Evolutionary conservation across 2,888 invertebrate species (phyloP).

Genomic region (Thymelicus acteon): DNA sequence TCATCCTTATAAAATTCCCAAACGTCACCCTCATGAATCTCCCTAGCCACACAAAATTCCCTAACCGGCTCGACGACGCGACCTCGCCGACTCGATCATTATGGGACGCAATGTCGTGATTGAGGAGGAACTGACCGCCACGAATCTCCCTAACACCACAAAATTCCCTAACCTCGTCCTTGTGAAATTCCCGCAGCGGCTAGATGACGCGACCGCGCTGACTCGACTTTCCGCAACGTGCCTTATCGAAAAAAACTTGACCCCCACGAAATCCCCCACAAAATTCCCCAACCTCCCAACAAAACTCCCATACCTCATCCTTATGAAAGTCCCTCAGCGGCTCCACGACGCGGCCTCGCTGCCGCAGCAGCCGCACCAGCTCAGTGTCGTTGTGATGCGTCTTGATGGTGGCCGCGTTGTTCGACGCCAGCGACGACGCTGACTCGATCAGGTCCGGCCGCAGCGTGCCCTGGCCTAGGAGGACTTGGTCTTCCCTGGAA

Average conservation of each 20-base stretch:
- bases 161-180: not conserved
- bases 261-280: not conserved
- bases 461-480: slow-evolving; percentile 97
- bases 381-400: slow-evolving; percentile 99
- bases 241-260: no score
- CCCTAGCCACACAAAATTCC: not conserved
- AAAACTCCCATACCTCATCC: slow-evolving; percentile 89
- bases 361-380: slow-evolving; percentile 91
- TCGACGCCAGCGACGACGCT: slow-evolving; percentile 93
- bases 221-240: no score
- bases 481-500: slow-evolving; percentile 93
- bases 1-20: no score
- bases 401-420: slow-evolving; percentile 97
- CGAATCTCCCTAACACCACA: not conserved
- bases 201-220: no score
- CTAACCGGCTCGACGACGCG: no score
- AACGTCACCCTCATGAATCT: not conserved
- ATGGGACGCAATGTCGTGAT: no score
- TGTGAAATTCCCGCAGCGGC: no score
- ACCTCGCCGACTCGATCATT: no score
- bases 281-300: not conserved
- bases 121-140: no score
- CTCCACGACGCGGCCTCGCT: slow-evolving; percentile 95
- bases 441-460: slow-evolving; percentile 99
- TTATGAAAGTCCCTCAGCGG: slow-evolving; percentile 99